Percentiles rank a stretch among this genome's conserved stretches.
Evolutionary conservation across 2,888 invertebrate species (phyloP).

Genomic region (Idaea dimidiata): DNA sequence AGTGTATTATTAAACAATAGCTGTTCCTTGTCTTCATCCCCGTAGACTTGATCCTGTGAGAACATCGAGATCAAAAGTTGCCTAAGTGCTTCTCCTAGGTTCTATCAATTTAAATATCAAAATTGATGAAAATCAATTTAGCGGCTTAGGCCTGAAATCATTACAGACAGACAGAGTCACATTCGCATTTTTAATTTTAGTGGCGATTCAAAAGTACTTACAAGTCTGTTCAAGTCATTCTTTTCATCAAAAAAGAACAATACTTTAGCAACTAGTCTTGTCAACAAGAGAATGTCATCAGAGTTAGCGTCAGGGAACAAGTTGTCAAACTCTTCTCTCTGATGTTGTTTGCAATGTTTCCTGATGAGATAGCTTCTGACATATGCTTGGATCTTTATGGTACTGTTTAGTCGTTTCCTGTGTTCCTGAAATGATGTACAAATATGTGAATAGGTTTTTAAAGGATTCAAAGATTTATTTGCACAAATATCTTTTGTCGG

Average conservation of each 20-base stretch:
- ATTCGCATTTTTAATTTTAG: too few species aligned
- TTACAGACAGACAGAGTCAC: too few species aligned
- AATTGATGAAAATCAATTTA: too few species aligned
- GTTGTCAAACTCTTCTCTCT: constrained; percentile 86
- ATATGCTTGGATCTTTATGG: constrained; percentile 90
- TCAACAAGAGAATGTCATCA: constrained; percentile 72
- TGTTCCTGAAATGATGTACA: constrained; percentile 79
- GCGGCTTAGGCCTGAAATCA: too few species aligned
- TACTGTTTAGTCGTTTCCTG: constrained; percentile 86
- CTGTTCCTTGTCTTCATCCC: too few species aligned
- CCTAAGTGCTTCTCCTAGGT: too few species aligned
- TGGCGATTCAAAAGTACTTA: constrained; percentile 56
- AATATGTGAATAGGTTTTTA: constrained; percentile 9
- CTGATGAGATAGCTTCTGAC: constrained; percentile 87
- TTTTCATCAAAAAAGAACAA: constrained; percentile 88
- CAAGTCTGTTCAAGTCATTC: constrained; percentile 79
- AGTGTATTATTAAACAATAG: too few species aligned
- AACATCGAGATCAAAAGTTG: too few species aligned
- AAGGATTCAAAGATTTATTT: constrained; percentile 9
- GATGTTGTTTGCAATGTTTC: constrained; percentile 83
- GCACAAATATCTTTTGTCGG: too few species aligned
- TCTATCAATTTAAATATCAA: too few species aligned
- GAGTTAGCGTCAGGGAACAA: constrained; percentile 70
- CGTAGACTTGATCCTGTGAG: too few species aligned
- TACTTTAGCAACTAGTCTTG: constrained; percentile 83